Evolutionary conservation across 2,113 vertebrate species (phyloP).

Genomic region (Ginglymostoma cirratum): DNA sequence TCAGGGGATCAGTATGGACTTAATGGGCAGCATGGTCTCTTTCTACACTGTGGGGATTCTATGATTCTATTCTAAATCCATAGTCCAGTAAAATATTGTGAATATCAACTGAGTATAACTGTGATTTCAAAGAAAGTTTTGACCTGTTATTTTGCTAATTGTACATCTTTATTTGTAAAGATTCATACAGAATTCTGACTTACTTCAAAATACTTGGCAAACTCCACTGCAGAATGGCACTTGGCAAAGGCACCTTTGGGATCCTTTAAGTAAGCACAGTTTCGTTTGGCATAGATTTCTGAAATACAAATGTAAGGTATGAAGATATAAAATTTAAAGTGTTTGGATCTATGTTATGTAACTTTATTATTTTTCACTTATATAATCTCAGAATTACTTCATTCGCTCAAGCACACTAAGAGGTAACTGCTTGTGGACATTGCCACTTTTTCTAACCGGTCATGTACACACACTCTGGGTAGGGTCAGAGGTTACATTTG

Average conservation of each 20-base stretch:
- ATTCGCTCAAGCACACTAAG: background rate
- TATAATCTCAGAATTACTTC: background rate
- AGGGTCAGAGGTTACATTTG: background rate
- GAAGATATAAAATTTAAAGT: background rate
- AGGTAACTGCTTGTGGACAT: background rate
- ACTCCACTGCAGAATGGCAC: constrained; percentile 58
- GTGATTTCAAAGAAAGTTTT: background rate
- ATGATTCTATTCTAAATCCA: too few relatives aligned
- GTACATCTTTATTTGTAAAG: background rate
- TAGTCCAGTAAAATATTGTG: background rate
- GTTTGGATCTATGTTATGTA: background rate
- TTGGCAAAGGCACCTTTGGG: constrained; percentile 57
- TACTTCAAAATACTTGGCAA: constrained; percentile 53
- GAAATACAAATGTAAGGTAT: constrained; percentile 38
- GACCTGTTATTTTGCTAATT: background rate
- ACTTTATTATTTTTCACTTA: background rate
- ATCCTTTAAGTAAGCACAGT: constrained; percentile 55
- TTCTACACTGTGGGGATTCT: too few relatives aligned
- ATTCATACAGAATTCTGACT: background rate
- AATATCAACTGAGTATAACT: background rate
- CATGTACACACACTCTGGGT: background rate
- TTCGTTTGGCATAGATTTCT: constrained; percentile 63
- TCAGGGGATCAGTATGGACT: too few relatives aligned
- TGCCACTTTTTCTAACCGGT: background rate
- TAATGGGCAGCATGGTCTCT: too few relatives aligned